Percentiles rank a stretch among this genome's conserved stretches.
Evolutionary conservation across 2,888 invertebrate species (phyloP).

Genomic region (Ceriagrion tenellum): DNA sequence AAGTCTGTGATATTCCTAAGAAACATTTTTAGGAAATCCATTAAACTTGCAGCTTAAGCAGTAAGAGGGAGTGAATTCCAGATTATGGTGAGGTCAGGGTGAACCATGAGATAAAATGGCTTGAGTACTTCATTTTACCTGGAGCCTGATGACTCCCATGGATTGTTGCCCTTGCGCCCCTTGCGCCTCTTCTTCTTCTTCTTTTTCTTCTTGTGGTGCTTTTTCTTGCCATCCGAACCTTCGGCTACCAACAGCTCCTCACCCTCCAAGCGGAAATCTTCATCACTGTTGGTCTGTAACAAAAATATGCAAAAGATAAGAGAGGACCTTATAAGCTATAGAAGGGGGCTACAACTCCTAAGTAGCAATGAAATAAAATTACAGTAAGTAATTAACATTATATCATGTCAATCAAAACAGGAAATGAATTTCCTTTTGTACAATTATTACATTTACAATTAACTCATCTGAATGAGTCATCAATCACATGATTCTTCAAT

Average conservation of each 20-base stretch:
- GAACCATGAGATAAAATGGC: neutral
- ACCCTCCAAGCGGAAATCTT: constrained; percentile 58
- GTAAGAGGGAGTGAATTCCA: neutral
- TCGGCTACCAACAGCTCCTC: constrained; percentile 76
- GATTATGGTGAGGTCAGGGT: neutral
- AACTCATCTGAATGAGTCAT: no score
- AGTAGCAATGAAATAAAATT: neutral
- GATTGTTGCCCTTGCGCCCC: constrained; percentile 79
- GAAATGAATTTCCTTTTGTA: neutral
- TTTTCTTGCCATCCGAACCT: constrained; percentile 77
- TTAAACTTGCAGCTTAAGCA: no score
- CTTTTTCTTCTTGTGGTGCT: constrained; percentile 74
- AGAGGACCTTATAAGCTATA: neutral
- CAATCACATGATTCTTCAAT: no score
- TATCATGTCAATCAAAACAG: neutral
- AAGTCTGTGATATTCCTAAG: no score
- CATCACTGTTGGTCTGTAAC: constrained; percentile 40
- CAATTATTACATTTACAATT: neutral
- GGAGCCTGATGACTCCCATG: constrained; percentile 82
- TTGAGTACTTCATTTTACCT: constrained; percentile 72
- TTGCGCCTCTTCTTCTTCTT: constrained; percentile 75
- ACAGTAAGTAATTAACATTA: neutral
- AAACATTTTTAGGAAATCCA: no score
- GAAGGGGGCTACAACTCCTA: neutral
- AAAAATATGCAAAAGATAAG: neutral